Conservation (phyloP, 2,113 vertebrate genomes). For the Vidua chalybeata region DNA sequence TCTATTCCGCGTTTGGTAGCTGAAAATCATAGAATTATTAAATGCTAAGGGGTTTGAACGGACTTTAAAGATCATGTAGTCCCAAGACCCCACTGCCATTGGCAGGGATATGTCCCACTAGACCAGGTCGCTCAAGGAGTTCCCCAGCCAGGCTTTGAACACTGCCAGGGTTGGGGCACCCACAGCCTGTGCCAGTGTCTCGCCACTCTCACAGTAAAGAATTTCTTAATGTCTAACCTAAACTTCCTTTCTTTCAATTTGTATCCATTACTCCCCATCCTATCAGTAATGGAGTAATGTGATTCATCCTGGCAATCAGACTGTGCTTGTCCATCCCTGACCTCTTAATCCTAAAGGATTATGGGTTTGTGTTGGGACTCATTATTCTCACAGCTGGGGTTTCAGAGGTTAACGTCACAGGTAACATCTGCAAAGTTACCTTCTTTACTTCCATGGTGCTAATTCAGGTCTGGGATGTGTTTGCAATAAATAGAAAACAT, state of each 20-base stretch:
- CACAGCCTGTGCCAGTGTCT: not conserved
- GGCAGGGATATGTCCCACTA: accelerated
- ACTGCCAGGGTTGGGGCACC: not conserved
- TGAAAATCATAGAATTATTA: not conserved
- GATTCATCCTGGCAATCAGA: not conserved
- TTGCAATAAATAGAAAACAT: not conserved
- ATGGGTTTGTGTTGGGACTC: not conserved
- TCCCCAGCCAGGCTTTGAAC: not conserved
- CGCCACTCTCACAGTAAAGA: not conserved
- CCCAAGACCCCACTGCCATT: accelerated
- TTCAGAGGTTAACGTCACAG: not conserved
- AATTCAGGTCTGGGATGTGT: not conserved
- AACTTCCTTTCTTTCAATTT: not conserved
- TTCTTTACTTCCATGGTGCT: not conserved
- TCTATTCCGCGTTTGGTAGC: accelerated
- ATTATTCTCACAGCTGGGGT: not conserved
- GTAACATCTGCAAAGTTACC: not conserved
- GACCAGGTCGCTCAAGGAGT: not conserved
- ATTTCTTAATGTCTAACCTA: not conserved
- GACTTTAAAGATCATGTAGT: not conserved
- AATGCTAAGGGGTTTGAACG: not conserved
- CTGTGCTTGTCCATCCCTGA: too few species aligned
- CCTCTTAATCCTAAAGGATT: not conserved
- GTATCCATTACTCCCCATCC: not conserved
- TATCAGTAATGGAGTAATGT: not conserved